Base-by-base conservation (phyloP, 2,888 invertebrate species). In the Drosophila tripunctata region DNA sequence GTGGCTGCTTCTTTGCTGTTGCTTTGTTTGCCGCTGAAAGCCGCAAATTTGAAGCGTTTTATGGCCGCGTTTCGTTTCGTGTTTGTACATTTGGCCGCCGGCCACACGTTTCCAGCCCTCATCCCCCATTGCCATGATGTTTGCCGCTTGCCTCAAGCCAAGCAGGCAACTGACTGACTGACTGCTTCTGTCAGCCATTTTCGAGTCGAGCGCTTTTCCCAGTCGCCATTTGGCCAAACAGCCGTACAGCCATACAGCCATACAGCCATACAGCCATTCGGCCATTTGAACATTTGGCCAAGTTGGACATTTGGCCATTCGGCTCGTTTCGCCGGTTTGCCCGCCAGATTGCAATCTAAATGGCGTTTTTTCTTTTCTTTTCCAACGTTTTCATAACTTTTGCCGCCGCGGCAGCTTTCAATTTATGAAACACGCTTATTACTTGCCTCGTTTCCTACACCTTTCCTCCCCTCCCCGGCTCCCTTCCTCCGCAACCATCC, bases 381-480 rank as follows among this genome's bases (percentile, higher is more conserved):
- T 68, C 41, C 77, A 58, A 17, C 61, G 70, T 67, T 78, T 81
- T 84, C 74, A 84, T 81, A 81, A 81, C 78, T 78, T 75, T 67
- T 67, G 73, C 73, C 33, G 50, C 67, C 50, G 66, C 78, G 80
- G 83, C 83, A 83, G 82, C 85, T 84, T 81, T 81, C 76, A 84
- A 76, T 81, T 81, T 81, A 81, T 84, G 78, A 84, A 81, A 81
- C 82, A 74, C 76, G 78, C 85, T 81, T 65, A 73, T 67, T 80
- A 78, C 81, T 48, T 60, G 56, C 45, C 33, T 31, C 60, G 40
- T 43, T 43, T 44, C 19, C 45, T n/a, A n/a, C n/a, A n/a, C n/a
- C n/a, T n/a, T n/a, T n/a, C 21, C 3, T 21, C 24, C 24, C 38
- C 24, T 30, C 27, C 15, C n/a, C n/a, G n/a, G 19, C 2, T 17